A percentile compares a stretch with the other conserved stretches of the same genome.
Evolutionary conservation across 1,140 invertebrate genomes (phyloP).

Genomic region (Carcinoscorpius rotundicauda): DNA sequence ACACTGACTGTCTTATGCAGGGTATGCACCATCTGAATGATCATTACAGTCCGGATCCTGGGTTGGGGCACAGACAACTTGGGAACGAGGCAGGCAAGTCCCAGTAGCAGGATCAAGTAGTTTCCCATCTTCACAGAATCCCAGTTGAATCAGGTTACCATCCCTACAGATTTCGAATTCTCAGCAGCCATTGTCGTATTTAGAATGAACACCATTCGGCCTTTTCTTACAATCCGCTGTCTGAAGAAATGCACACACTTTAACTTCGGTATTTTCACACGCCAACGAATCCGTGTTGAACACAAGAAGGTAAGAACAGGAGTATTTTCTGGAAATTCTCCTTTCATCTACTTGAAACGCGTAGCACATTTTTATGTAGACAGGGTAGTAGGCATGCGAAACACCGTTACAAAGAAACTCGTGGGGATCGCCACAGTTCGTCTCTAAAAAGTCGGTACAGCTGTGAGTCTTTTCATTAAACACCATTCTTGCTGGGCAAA

Average conservation of each 20-base stretch:
- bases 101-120: constrained; percentile 39
- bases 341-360: constrained; percentile 13
- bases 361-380: constrained; percentile 28
- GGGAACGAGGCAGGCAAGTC: constrained; percentile 29
- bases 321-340: constrained; percentile 14
- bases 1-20: constrained; percentile 39
- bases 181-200: constrained; percentile 38
- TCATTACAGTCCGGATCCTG: constrained; percentile 22
- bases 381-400: constrained; percentile 33
- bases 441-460: constrained; percentile 6
- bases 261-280: constrained; percentile 5
- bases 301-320: constrained; percentile 13
- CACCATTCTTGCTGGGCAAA: constrained; percentile 33
- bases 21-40: constrained; percentile 39
- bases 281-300: constrained; percentile 15
- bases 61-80: constrained; percentile 26
- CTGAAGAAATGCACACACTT: neutral
- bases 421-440: constrained; percentile 4
- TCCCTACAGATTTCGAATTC: constrained; percentile 45
- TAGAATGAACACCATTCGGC: constrained; percentile 30
- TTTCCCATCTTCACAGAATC: constrained; percentile 40
- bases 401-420: constrained; percentile 31
- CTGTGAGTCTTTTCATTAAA: constrained; percentile 11
- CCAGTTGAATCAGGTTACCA: constrained; percentile 39
- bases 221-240: constrained; percentile 13